Percentiles rank a stretch among this genome's conserved stretches.
Evolutionary conservation across 2,797 vertebrate species (phyloP).

Genomic region (Lates japonicus): DNA sequence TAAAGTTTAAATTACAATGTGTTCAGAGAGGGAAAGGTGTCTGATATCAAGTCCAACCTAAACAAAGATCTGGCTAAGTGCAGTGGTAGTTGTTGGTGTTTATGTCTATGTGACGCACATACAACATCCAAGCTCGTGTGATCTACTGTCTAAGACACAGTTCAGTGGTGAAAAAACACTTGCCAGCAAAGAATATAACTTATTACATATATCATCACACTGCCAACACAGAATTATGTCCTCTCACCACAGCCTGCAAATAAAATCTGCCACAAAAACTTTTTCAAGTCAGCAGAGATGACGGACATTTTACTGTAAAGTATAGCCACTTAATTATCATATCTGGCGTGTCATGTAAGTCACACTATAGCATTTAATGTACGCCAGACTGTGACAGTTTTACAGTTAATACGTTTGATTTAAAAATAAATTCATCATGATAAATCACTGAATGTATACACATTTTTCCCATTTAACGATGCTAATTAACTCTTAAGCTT

Average conservation of each 20-base stretch:
- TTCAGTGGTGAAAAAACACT: neutral
- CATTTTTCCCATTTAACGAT: neutral
- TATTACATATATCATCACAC: neutral
- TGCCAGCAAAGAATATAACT: neutral
- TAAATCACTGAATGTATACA: neutral
- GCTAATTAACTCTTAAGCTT: neutral
- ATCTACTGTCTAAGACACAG: neutral
- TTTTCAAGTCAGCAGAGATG: neutral
- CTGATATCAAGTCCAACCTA: neutral
- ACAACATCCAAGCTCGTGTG: neutral
- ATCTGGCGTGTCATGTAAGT: neutral
- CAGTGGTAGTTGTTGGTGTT: neutral
- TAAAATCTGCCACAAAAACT: slow-evolving; percentile 4
- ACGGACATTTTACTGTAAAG: neutral
- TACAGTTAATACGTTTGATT: neutral
- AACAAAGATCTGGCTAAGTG: neutral
- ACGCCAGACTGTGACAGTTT: neutral
- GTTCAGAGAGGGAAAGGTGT: neutral
- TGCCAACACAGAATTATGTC: neutral
- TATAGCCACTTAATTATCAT: neutral
- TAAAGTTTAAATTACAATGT: neutral
- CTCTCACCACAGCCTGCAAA: neutral
- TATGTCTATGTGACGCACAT: neutral
- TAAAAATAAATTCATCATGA: neutral
- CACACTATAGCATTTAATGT: neutral